phyloP scores from a whole-genome alignment of 2,888 invertebrate genomes.

The Periphyllus acericola region DNA sequence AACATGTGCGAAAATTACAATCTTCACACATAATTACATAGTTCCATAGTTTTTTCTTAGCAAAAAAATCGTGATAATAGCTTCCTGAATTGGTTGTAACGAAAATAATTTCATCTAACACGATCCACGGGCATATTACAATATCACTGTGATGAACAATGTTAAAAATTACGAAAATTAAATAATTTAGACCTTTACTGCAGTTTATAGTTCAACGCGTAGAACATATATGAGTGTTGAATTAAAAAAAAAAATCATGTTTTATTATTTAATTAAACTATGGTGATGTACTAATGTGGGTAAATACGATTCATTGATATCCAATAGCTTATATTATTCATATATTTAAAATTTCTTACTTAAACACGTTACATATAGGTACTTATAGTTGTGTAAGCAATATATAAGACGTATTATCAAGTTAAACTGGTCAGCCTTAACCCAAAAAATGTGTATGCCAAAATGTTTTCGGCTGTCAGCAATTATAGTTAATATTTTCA shows the following conservation, averaged over 20 bases:
- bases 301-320: not conserved
- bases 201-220: too few species aligned
- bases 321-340: not conserved
- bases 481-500: conserved; percentile 22
- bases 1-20: too few species aligned
- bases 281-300: not conserved
- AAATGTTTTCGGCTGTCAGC: conserved; percentile 24
- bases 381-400: not conserved
- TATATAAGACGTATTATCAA: not conserved
- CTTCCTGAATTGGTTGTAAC: too few species aligned
- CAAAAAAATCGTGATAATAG: too few species aligned
- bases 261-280: not conserved
- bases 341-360: not conserved
- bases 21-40: not conserved
- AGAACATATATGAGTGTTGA: too few species aligned
- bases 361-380: not conserved
- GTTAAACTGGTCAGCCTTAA: conserved; percentile 37
- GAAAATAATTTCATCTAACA: too few species aligned
- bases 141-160: too few species aligned
- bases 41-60: not conserved
- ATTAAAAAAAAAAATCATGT: too few species aligned
- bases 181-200: too few species aligned
- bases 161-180: too few species aligned
- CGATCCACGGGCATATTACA: too few species aligned
- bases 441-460: conserved; percentile 37